Base-by-base conservation (phyloP, 2,797 vertebrate species). In the Oophaga sylvatica region DNA sequence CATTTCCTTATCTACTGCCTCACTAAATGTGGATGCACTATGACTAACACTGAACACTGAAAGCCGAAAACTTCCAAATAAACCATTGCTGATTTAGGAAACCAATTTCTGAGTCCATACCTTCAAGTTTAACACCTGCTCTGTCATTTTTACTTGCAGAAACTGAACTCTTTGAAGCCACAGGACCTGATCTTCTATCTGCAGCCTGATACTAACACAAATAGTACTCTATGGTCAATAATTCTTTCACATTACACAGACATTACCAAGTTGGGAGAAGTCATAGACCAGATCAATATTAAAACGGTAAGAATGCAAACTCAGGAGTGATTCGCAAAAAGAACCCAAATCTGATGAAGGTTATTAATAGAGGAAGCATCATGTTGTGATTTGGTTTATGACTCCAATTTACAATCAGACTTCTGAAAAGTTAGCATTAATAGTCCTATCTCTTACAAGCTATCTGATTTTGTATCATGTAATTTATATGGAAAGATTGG, bases 191-290 rank as follows among this genome's bases (percentile, higher is more conserved):
- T 80, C 20, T 17, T 56, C 59, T 45, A 71, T 63, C 67, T 87
- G 17, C 16, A 48, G 26, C 16, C 19, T n/a, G 29, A 65, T 10
- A 60, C 31, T 2, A 68, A 68, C n/a, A 41, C 7, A 20, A 89
- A 86, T 19, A 56, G 2, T 4, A 81, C 83, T 73, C 29, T 65
- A 1, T 83, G 85, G 85, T 73, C 48, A 80, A 87, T 56, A 35
- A 81, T 87, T 4, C 85, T 89, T 31, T 63, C 73, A 31, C 63
- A 82, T 48, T 89, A 89, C 57, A 78, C 41, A 2, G 73, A 84
- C 45, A 87, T 89, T 17, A 67, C 1, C 70, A 79, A 84, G 5
- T 22, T 89, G 22, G 80, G 63, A 12, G 20, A 20, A 80, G 73
- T 84, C 8, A 57, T 87, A 63, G 85, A 89, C 62, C 22, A 48